Evolutionary conservation across 2,888 invertebrate species (phyloP).

Genomic region (Ormyrus labotus): DNA sequence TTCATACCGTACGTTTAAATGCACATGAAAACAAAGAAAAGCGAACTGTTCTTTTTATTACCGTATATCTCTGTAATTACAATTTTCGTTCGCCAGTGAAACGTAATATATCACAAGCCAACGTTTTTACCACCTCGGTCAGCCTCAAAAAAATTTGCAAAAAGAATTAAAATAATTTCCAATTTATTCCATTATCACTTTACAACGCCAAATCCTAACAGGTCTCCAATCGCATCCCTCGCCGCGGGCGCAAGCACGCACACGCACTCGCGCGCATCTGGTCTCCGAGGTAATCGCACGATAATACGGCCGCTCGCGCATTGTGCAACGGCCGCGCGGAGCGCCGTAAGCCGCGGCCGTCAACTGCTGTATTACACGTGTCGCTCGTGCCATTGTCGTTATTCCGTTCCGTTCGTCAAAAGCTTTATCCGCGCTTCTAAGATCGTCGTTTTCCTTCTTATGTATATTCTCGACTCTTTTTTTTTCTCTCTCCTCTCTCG

Average conservation of each 20-base stretch:
- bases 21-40: too few species aligned
- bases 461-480: background rate
- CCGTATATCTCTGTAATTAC: too few species aligned
- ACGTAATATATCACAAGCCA: too few species aligned
- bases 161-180: too few species aligned
- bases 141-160: too few species aligned
- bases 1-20: too few species aligned
- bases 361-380: conserved; percentile 16
- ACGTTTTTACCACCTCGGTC: too few species aligned
- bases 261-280: background rate
- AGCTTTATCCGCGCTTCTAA: background rate
- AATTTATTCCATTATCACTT: too few species aligned
- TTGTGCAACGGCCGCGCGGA: conserved; percentile 4
- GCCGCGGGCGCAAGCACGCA: background rate
- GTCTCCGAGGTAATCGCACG: conserved; percentile 18
- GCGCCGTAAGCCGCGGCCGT: background rate
- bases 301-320: background rate
- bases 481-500: background rate
- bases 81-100: too few species aligned
- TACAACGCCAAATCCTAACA: too few species aligned
- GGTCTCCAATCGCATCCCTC: too few species aligned
- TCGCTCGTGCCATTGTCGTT: conserved; percentile 15
- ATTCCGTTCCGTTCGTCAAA: conserved; percentile 32
- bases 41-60: too few species aligned
- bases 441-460: background rate